These are phyloP conservation scores for Polylopha cassiicola DNA, from an alignment of 2,888 invertebrate species.

Conservation along the genomic window DNA sequence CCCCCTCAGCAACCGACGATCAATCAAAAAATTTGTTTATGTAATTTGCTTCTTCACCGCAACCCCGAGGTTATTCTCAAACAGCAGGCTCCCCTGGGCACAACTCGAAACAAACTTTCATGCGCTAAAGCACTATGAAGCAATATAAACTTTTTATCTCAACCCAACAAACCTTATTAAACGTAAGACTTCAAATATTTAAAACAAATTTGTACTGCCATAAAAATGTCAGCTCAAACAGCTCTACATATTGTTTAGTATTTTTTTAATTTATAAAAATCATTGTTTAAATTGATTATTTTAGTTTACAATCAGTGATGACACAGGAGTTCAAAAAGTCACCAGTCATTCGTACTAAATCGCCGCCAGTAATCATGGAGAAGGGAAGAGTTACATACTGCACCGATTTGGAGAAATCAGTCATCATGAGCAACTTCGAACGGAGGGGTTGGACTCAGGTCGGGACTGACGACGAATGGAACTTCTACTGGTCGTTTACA, in stretches of 20 bases:
- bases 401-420: constrained; percentile 96
- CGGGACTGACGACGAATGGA: constrained; percentile 95
- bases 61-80: no score
- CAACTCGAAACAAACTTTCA: no score
- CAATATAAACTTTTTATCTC: neutral
- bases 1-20: constrained; percentile 39
- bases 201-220: no score
- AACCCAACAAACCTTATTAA: no score
- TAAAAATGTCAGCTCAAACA: neutral
- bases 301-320: constrained; percentile 19
- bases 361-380: constrained; percentile 32
- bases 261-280: constrained; percentile 20
- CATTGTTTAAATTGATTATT: constrained; percentile 9
- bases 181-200: no score
- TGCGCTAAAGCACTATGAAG: neutral
- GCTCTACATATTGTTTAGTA: constrained; percentile 6
- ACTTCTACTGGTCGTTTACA: constrained; percentile 96
- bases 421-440: constrained; percentile 93
- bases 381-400: constrained; percentile 68
- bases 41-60: constrained; percentile 35
- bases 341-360: constrained; percentile 34
- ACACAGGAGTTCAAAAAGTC: constrained; percentile 37
- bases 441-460: constrained; percentile 93
- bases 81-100: no score
- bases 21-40: constrained; percentile 42